Conservation (phyloP, 1,140 invertebrate genomes). For the Brachionus sp. region DNA sequence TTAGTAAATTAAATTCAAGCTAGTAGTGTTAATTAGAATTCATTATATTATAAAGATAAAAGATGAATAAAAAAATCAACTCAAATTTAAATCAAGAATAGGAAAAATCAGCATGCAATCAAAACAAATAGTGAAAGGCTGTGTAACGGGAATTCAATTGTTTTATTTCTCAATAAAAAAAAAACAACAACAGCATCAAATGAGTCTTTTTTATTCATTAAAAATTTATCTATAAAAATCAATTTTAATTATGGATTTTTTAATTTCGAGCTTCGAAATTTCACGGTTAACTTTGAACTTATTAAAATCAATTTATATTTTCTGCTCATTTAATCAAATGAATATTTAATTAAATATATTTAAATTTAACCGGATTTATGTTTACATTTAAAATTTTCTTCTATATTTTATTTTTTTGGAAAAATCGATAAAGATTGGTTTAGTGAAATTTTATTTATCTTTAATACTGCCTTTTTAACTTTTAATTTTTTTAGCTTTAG, state of each 20-base stretch:
- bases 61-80: conserved; percentile 3
- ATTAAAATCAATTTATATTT: not conserved
- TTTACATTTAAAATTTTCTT: not conserved
- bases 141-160: not conserved
- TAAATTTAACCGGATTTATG: not conserved
- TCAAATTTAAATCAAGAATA: conserved; percentile 5
- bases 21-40: not conserved
- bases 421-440: not conserved
- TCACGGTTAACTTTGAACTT: not conserved
- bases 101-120: not conserved
- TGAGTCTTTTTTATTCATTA: not conserved
- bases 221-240: not conserved
- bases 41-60: conserved; percentile 1
- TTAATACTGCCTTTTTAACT: not conserved
- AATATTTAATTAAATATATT: conserved; percentile 17
- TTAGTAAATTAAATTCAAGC: not conserved
- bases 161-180: not conserved
- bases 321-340: not conserved
- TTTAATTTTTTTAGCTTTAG: not conserved
- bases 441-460: not conserved
- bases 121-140: not conserved
- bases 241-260: not conserved
- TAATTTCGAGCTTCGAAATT: not conserved
- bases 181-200: not conserved
- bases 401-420: not conserved